Base-by-base conservation (phyloP, 2,797 vertebrate genomes). In the Percopsis omiscomaycus region DNA sequence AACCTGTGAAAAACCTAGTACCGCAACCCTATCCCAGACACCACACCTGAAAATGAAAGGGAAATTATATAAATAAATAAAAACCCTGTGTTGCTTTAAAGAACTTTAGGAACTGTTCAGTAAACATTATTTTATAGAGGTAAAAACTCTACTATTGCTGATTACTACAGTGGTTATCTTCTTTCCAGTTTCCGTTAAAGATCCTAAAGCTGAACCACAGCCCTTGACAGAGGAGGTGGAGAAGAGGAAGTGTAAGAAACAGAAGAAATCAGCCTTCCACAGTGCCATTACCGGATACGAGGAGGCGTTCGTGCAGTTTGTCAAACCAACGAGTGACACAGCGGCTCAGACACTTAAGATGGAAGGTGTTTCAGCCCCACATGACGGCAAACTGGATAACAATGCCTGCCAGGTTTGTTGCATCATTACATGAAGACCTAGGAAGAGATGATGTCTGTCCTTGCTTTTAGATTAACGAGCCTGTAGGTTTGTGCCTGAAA, bases 231-330 rank as follows among this genome's bases (percentile, higher is more conserved):
- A 81, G 3, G 85, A 88, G 1, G 22, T 55, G 0, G 88, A 86
- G 61, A 88, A 93, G 78, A 95, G 91, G 83, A 94, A 86, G 80
- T 95, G 92, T 82, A 90, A 87, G 65, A 81, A 67, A 32, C 91
- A 90, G 70, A 88, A 90, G 64, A 70, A 74, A 0, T 81, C 5
- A 74, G 91, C 56, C 32, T 58, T 29, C 44, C 88, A 85, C 55
- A 87, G 77, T 9, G 78, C 65, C 3, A 85, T 89, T 59, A 90
- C 74, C n/a, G 84, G 93, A 56, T 95, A 95, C 76, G 94, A 96
- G 82, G 91, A 94, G 75, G 92, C 88, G 0, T 95, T 95, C 2
- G 91, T 95, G 81, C 89, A 92, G 74, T 96, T 95, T 5, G 91
- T 91, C 30, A 86, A 71, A 22, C 52, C 79, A 63, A 52, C 66